phyloP scores from a whole-genome alignment of 2,797 vertebrate genomes.

The Okamejei kenojei region DNA sequence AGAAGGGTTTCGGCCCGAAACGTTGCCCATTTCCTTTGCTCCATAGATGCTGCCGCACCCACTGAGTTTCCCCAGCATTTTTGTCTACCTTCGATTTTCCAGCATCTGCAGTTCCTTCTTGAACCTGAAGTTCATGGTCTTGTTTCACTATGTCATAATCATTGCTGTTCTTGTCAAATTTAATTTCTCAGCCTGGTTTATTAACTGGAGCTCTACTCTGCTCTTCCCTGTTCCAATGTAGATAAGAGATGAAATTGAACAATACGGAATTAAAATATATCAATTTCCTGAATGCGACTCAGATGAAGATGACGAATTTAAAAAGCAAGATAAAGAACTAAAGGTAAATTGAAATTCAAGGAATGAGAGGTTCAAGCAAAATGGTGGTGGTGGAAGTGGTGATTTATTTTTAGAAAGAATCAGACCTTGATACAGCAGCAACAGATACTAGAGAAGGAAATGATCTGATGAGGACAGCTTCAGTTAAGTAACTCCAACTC shows the following conservation, averaged over 20 bases:
- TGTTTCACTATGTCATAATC: background rate
- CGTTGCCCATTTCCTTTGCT: no score
- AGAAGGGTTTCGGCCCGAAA: no score
- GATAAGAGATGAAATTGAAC: slow-evolving; percentile 96
- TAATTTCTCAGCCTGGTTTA: background rate
- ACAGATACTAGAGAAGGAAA: background rate
- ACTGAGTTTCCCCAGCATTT: no score
- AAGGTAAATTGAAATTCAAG: slow-evolving; percentile 65
- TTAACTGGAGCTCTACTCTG: background rate
- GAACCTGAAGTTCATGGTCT: background rate
- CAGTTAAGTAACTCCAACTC: background rate
- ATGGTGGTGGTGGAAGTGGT: background rate
- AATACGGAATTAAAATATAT: slow-evolving; percentile 94
- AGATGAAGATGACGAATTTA: slow-evolving; percentile 95
- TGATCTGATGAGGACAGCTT: background rate
- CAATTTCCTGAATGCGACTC: slow-evolving; percentile 98
- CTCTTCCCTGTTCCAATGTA: slow-evolving; percentile 45
- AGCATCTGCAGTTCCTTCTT: no score
- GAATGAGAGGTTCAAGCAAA: background rate
- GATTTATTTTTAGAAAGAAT: background rate
- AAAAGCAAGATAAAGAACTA: slow-evolving; percentile 91
- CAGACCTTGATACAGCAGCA: background rate
- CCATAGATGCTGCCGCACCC: no score
- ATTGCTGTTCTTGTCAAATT: background rate
- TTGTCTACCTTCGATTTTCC: no score